Conservation (phyloP, 1,140 invertebrate genomes). For the Bombus difficillimus region DNA sequence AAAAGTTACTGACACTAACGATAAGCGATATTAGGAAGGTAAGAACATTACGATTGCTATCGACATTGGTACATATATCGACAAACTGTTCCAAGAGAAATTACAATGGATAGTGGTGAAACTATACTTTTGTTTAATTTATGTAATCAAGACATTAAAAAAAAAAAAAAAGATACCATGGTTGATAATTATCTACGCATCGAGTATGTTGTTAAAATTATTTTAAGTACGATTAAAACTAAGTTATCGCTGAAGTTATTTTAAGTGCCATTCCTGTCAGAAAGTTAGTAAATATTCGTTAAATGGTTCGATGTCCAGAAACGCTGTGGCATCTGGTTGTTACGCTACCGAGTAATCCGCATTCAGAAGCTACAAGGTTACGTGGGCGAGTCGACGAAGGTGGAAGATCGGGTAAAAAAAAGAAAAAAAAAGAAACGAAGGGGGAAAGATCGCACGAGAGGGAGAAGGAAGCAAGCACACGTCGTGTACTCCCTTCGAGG, state of each 20-base stretch:
- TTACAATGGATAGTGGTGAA: neutral
- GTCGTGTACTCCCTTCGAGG: constrained; percentile 58
- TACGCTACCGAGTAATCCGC: constrained; percentile 57
- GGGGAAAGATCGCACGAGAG: constrained; percentile 45
- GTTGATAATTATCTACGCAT: neutral
- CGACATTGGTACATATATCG: neutral
- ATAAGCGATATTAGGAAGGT: neutral
- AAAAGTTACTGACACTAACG: neutral
- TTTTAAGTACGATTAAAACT: too few relatives aligned
- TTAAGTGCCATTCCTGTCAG: neutral
- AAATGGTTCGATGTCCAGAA: neutral
- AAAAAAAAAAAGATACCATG: neutral
- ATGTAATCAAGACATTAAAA: neutral
- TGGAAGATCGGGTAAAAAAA: constrained; percentile 20
- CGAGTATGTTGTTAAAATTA: neutral
- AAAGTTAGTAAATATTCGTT: neutral
- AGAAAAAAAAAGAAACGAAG: constrained; percentile 6
- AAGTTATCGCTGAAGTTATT: neutral
- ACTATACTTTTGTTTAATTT: neutral
- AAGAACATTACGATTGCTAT: neutral
- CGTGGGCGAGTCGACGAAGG: constrained; percentile 45
- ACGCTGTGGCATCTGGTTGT: constrained; percentile 22
- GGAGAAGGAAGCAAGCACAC: constrained; percentile 24
- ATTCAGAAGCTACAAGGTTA: constrained; percentile 63
- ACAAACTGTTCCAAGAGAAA: neutral